Conservation (phyloP, 2,797 vertebrate genomes). For the Amblyopsis hoosieri region DNA sequence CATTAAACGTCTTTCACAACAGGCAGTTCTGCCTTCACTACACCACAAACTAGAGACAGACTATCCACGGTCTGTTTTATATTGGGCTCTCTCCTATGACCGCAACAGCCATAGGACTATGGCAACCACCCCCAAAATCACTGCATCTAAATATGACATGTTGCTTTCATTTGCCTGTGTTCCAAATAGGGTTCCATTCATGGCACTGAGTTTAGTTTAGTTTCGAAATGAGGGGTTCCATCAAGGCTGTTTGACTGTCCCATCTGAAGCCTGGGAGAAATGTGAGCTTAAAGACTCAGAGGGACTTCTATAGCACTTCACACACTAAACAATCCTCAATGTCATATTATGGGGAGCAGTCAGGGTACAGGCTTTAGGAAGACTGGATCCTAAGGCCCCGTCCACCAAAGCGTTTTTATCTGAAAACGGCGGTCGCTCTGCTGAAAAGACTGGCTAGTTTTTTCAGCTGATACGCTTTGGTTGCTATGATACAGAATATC, state of each 20-base stretch:
- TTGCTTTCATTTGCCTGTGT: constrained; percentile 19
- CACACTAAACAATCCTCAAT: neutral
- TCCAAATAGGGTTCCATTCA: neutral
- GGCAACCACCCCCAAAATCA: constrained; percentile 18
- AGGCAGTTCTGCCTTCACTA: constrained; percentile 15
- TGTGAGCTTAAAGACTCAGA: constrained; percentile 16
- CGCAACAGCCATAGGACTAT: constrained; percentile 23
- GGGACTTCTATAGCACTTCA: constrained; percentile 7
- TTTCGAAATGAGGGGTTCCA: constrained; percentile 22
- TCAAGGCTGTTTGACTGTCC: constrained; percentile 3
- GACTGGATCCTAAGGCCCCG: too few relatives aligned
- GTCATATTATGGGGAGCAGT: neutral
- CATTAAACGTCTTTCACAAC: constrained; percentile 35
- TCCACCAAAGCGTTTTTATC: too few relatives aligned
- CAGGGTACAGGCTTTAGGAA: too few relatives aligned
- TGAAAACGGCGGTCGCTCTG: too few relatives aligned
- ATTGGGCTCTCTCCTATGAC: constrained; percentile 14
- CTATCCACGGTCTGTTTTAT: constrained; percentile 38
- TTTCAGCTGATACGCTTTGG: too few relatives aligned
- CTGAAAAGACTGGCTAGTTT: too few relatives aligned
- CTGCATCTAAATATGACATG: constrained; percentile 35
- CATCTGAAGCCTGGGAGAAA: neutral
- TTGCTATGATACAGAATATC: too few relatives aligned
- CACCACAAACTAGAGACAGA: constrained; percentile 52
- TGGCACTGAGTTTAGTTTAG: constrained; percentile 14